Base-by-base conservation (phyloP, 2,888 invertebrate genomes). In the Aleiodes testaceus region DNA sequence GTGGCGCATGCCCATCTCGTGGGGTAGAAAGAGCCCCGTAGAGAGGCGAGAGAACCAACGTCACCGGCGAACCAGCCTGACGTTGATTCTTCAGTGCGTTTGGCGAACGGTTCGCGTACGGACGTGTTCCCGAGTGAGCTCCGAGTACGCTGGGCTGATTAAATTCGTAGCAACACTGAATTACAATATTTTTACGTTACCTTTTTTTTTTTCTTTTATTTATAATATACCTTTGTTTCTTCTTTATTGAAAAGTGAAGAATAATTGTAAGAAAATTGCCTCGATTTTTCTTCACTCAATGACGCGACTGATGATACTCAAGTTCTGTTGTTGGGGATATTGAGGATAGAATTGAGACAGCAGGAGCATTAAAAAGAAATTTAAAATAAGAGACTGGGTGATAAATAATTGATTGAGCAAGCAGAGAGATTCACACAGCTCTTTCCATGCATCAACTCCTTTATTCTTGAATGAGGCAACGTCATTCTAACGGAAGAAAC, bases 91-190 rank as follows among this genome's bases (percentile, higher is more conserved):
- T 87, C 85, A 86, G 86, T 87, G 84, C 85, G 85, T 85, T 86
- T 84, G 85, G 85, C 83, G 87, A 87, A 86, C 85, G 83, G 82
- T 84, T 84, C 83, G 86, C 82, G 86, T 81, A 83, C 85, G 85
- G 86, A 87, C 87, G 84, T 84, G 82, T 81, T 72, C 75, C 71
- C 72, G 73, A 73, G 63, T 63, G 45, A 63, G 9, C 45, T 63
- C 11, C 12, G n/a, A 53, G 18, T 16, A 16, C 49, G n/a, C 14
- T 49, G 4, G 49, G 49, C 49, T 16, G 53, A 2, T 26, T 26
- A 30, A 26, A 53, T 26, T 14, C 53, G 30, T 14, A 53, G 53
- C 14, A 26, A 26, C n/a, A 26, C 14, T 14, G 14, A 18, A 9
- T 7, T 3, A 6, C 9, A 50, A 11, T 50, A 7, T 16, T 50